Percentiles rank a stretch among this genome's conserved stretches.
phyloP scores from a whole-genome alignment of 2,113 vertebrate genomes.

The Sceloporus tristichus region DNA sequence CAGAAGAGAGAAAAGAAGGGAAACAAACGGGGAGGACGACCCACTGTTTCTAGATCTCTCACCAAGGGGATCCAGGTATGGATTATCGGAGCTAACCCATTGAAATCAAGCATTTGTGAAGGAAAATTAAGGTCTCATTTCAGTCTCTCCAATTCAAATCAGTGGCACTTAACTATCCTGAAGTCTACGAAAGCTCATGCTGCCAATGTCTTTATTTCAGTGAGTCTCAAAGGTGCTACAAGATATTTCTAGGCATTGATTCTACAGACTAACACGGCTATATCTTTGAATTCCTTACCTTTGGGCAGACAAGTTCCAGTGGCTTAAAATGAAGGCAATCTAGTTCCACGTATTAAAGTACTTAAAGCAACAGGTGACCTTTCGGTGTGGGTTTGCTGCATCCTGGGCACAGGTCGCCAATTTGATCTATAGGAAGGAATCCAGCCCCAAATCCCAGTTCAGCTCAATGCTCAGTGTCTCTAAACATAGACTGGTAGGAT shows the following conservation, averaged over 20 bases:
- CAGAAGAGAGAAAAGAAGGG: too few species aligned
- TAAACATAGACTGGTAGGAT: neutral
- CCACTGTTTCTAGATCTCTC: neutral
- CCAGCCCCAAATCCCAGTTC: neutral
- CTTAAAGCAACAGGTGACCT: neutral
- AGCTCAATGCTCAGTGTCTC: neutral
- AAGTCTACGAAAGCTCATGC: too few species aligned
- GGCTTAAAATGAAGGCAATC: neutral
- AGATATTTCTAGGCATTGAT: too few species aligned
- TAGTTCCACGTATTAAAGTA: neutral
- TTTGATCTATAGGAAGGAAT: neutral
- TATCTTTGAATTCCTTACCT: neutral
- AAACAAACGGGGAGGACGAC: too few species aligned
- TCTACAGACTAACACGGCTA: too few species aligned
- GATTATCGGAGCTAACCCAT: neutral
- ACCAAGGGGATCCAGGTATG: too few species aligned
- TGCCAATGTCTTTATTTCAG: too few species aligned
- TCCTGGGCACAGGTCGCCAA: neutral
- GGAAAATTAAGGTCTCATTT: too few species aligned
- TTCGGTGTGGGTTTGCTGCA: too few species aligned
- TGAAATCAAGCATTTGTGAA: neutral
- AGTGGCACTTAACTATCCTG: neutral
- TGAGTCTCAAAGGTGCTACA: too few species aligned
- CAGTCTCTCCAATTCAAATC: neutral
- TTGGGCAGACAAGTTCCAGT: too few species aligned